These are phyloP conservation scores for Dasypogon diadema DNA, from an alignment of 2,888 invertebrate species.

Conservation along the genomic window DNA sequence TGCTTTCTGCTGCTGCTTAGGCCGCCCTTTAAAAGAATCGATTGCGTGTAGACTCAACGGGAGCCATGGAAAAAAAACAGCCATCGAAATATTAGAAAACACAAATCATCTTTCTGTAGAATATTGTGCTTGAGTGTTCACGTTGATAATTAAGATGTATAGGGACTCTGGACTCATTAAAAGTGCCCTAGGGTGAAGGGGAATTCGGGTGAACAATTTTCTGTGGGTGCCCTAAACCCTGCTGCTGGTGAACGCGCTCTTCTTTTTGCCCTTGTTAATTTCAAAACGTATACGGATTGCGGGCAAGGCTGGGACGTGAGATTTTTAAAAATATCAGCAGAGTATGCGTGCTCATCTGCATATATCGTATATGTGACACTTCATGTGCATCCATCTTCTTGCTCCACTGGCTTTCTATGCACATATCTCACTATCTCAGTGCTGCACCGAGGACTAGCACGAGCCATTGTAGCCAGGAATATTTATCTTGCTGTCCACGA, in stretches of 20 bases:
- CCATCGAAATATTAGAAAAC: slow-evolving; percentile 1
- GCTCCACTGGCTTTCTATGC: neutral
- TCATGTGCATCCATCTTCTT: neutral
- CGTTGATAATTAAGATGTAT: slow-evolving; percentile 40
- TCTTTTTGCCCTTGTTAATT: slow-evolving; percentile 9
- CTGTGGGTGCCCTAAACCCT: neutral
- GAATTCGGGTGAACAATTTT: too few species aligned
- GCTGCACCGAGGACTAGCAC: neutral
- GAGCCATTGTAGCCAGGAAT: slow-evolving; percentile 15
- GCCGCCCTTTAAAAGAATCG: neutral
- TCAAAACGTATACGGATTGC: neutral
- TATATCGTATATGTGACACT: neutral
- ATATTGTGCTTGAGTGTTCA: slow-evolving; percentile 1
- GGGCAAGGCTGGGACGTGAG: neutral
- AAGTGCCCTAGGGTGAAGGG: neutral
- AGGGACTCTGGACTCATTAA: slow-evolving; percentile 20
- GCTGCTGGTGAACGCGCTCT: neutral
- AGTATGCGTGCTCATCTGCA: neutral
- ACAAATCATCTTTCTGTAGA: slow-evolving; percentile 28
- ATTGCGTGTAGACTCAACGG: neutral
- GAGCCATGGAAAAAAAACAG: neutral
- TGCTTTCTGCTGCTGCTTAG: neutral
- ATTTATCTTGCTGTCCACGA: slow-evolving; percentile 31
- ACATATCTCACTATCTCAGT: too few species aligned
- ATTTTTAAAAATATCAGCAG: neutral